Conservation (phyloP, 2,113 vertebrate species). For the Rhipidura dahli region DNA sequence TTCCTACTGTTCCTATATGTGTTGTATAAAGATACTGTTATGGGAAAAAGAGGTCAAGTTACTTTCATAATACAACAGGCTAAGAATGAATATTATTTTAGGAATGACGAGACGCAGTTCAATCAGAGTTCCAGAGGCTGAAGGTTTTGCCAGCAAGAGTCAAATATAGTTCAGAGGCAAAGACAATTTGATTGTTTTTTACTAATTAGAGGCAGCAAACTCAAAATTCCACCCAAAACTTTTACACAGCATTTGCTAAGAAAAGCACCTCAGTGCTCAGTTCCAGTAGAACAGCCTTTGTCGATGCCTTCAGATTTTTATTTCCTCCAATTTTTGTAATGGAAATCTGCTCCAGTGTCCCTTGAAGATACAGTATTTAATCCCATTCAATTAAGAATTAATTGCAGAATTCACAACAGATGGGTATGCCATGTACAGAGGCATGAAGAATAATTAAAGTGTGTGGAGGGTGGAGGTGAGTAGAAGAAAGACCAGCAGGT, state of each 20-base stretch:
- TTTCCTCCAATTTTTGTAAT: background rate
- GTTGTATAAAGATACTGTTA: background rate
- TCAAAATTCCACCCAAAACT: background rate
- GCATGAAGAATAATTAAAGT: background rate
- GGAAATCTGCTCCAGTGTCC: background rate
- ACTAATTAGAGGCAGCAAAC: background rate
- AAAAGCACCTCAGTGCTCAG: background rate
- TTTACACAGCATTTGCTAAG: background rate
- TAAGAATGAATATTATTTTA: background rate
- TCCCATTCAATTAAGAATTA: conserved; percentile 26
- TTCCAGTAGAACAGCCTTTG: background rate
- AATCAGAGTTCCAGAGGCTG: background rate
- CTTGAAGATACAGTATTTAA: conserved; percentile 14
- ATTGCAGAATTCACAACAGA: conserved; percentile 47
- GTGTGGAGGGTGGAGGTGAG: background rate
- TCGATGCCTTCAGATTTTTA: background rate
- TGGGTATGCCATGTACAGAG: conserved; percentile 21
- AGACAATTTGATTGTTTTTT: background rate
- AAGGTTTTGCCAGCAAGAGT: background rate
- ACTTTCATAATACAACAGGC: background rate
- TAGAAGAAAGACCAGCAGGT: background rate
- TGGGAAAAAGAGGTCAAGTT: background rate
- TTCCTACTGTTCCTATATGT: background rate
- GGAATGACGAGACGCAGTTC: background rate
- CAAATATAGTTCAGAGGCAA: background rate